Conservation (phyloP, 2,113 vertebrate species). For the Orcinus orca region DNA sequence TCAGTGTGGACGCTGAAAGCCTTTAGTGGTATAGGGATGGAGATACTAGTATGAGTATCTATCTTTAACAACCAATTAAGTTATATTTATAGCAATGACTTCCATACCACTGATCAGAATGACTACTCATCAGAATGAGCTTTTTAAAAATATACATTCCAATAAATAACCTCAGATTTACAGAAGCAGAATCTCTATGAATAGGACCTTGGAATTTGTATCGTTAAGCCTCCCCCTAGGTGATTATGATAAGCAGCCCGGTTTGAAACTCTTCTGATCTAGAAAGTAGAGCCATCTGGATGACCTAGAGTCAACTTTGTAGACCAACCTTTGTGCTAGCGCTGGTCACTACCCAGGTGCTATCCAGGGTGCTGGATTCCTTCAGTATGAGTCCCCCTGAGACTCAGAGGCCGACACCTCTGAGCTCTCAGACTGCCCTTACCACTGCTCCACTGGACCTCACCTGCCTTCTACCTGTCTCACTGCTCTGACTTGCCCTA, state of each 20-base stretch:
- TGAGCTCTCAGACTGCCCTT: neutral
- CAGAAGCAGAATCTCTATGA: neutral
- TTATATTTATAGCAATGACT: neutral
- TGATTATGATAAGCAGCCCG: neutral
- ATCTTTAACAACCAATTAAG: neutral
- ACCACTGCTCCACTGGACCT: neutral
- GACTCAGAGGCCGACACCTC: neutral
- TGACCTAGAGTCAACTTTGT: neutral
- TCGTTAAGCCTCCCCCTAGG: neutral
- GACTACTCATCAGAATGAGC: neutral
- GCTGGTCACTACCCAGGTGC: neutral
- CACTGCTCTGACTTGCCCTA: neutral
- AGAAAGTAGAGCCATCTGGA: neutral
- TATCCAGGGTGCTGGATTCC: neutral
- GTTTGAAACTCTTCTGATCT: neutral
- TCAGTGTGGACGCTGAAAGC: neutral
- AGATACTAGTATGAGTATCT: neutral
- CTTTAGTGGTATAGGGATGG: neutral
- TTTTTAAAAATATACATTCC: slow-evolving; percentile 16
- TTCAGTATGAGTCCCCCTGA: neutral
- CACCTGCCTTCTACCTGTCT: neutral
- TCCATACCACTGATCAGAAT: neutral
- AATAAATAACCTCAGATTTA: neutral
- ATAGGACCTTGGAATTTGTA: neutral
- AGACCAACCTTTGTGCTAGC: neutral